A percentile compares a stretch with the other conserved stretches of the same genome.
These are phyloP conservation scores for Euthynnus affinis DNA, from an alignment of 2,797 vertebrate species.

Conservation along the genomic window DNA sequence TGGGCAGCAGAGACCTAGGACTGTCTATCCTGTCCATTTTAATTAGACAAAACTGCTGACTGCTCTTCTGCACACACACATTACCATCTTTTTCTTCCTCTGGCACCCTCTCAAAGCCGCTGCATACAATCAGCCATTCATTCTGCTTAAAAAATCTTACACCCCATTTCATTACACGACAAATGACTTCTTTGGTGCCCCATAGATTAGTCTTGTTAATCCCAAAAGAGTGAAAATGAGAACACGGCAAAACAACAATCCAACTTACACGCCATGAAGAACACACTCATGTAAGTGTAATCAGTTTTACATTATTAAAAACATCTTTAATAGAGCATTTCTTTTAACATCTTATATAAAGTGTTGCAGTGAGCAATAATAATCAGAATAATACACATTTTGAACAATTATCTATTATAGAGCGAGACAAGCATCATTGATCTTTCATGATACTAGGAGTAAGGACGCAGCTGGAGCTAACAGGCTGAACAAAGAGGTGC, in stretches of 20 bases:
- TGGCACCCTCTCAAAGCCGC: slow-evolving; percentile 26
- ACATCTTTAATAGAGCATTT: slow-evolving; percentile 81
- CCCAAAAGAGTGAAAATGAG: slow-evolving; percentile 39
- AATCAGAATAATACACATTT: slow-evolving; percentile 50
- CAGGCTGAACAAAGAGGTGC: slow-evolving; percentile 32
- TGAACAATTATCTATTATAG: slow-evolving; percentile 26
- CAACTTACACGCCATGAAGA: slow-evolving; percentile 22
- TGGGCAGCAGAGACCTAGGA: slow-evolving; percentile 55
- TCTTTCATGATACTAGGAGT: slow-evolving; percentile 22
- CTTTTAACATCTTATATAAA: slow-evolving; percentile 71
- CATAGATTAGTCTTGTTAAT: slow-evolving; percentile 53
- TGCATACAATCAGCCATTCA: slow-evolving; percentile 23
- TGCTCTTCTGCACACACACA: slow-evolving; percentile 26
- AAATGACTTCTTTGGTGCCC: slow-evolving; percentile 43
- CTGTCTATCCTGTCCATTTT: slow-evolving; percentile 75
- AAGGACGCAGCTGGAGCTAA: slow-evolving; percentile 21
- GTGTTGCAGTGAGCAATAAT: slow-evolving; percentile 62
- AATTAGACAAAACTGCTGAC: slow-evolving; percentile 79
- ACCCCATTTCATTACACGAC: slow-evolving; percentile 61
- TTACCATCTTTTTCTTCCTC: slow-evolving; percentile 27
- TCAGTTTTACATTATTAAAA: slow-evolving; percentile 67
- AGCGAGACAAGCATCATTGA: slow-evolving; percentile 35
- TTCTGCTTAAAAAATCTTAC: slow-evolving; percentile 38
- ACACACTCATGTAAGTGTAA: slow-evolving; percentile 25
- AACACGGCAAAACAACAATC: slow-evolving; percentile 50